A percentile compares a stretch with the other conserved stretches of the same genome.
These are phyloP conservation scores for Pachydiplax longipennis DNA, from an alignment of 2,888 invertebrate genomes.

Conservation along the genomic window DNA sequence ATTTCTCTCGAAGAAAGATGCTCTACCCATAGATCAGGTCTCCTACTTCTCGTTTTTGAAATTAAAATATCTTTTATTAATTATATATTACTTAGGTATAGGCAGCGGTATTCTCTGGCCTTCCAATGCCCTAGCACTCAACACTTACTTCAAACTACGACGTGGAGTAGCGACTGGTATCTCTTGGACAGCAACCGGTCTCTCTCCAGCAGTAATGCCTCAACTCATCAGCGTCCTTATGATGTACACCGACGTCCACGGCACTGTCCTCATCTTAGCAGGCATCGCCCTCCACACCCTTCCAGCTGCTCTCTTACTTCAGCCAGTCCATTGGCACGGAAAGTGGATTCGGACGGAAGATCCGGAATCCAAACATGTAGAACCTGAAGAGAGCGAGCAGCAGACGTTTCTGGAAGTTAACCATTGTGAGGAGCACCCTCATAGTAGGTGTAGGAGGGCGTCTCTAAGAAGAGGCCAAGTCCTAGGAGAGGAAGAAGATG, in stretches of 20 bases:
- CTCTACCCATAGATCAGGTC: too few relatives aligned
- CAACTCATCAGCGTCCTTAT: slow-evolving; percentile 67
- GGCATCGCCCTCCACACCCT: slow-evolving; percentile 73
- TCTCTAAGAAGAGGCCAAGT: background rate
- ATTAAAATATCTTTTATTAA: slow-evolving; percentile 54
- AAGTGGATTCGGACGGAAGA: slow-evolving; percentile 63
- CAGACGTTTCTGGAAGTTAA: background rate
- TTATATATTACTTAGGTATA: too few relatives aligned
- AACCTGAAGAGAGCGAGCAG: background rate
- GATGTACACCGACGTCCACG: slow-evolving; percentile 70
- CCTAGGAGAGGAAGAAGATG: background rate
- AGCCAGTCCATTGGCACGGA: slow-evolving; percentile 76
- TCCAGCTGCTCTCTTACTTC: slow-evolving; percentile 71
- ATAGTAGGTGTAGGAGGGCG: background rate
- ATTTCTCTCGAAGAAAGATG: too few relatives aligned
- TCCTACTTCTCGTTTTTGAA: too few relatives aligned
- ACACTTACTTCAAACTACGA: slow-evolving; percentile 70
- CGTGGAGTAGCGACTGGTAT: slow-evolving; percentile 70
- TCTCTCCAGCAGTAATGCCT: slow-evolving; percentile 74
- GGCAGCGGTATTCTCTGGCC: slow-evolving; percentile 69
- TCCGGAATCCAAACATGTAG: background rate
- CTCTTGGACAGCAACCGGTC: slow-evolving; percentile 70
- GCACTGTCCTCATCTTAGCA: slow-evolving; percentile 73
- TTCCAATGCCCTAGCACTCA: slow-evolving; percentile 69
- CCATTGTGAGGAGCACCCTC: too few relatives aligned